These are phyloP conservation scores for Lycaena phlaeas DNA, from an alignment of 2,888 invertebrate genomes.

Conservation along the genomic window DNA sequence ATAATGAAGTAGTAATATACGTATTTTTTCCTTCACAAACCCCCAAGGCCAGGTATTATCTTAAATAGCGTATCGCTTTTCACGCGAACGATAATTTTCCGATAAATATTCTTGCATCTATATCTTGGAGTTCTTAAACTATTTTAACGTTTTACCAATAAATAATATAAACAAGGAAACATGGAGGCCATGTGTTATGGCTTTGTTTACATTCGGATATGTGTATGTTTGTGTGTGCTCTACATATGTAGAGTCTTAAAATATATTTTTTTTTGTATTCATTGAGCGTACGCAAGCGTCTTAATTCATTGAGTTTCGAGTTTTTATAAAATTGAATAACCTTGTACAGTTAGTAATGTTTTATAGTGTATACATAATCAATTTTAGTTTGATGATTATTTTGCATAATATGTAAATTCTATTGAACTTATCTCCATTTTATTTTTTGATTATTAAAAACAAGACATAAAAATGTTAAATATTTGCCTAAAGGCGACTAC, in stretches of 20 bases:
- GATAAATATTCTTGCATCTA: background rate
- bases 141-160: conserved; percentile 4
- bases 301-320: too few species aligned
- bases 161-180: conserved; percentile 16
- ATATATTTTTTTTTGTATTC: conserved; percentile 4
- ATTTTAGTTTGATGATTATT: too few species aligned
- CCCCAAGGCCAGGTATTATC: background rate
- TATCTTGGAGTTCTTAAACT: background rate
- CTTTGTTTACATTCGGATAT: conserved; percentile 7
- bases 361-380: too few species aligned
- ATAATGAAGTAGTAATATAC: background rate
- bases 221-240: conserved; percentile 4
- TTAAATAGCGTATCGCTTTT: background rate
- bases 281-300: background rate
- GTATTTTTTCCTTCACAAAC: background rate
- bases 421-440: too few species aligned
- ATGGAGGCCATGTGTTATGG: conserved; percentile 13
- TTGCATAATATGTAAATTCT: too few species aligned
- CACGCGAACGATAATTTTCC: background rate
- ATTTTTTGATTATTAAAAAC: too few species aligned
- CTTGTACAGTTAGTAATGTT: too few species aligned
- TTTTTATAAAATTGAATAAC: too few species aligned
- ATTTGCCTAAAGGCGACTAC: too few species aligned
- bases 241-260: conserved; percentile 1
- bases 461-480: too few species aligned